A percentile compares a stretch with the other conserved stretches of the same genome.
Conservation (phyloP, 1,140 invertebrate genomes). For the Sarcophaga peregrina region DNA sequence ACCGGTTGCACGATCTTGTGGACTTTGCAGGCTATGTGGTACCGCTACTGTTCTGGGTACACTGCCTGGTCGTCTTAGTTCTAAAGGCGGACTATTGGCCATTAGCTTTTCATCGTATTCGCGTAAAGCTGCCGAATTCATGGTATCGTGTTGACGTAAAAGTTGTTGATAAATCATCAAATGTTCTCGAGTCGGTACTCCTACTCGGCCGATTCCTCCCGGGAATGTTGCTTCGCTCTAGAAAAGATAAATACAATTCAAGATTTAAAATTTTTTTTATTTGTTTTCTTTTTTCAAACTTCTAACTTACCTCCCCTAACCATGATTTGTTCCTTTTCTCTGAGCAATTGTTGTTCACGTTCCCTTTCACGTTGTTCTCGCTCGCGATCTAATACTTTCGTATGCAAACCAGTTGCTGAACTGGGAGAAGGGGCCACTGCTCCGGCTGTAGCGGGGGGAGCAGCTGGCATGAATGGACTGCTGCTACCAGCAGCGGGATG, state of each 20-base stretch:
- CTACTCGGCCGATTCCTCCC: constrained; percentile 54
- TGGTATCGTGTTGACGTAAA: constrained; percentile 73
- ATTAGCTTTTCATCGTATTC: constrained; percentile 67
- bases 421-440: constrained; percentile 43
- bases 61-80: constrained; percentile 73
- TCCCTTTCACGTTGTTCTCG: constrained; percentile 59
- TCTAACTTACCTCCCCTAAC: constrained; percentile 45
- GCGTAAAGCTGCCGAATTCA: constrained; percentile 44
- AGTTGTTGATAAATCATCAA: constrained; percentile 79
- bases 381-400: constrained; percentile 56
- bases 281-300: too few relatives aligned
- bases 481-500: constrained; percentile 53
- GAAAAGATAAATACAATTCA: constrained; percentile 45
- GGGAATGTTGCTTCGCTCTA: constrained; percentile 74
- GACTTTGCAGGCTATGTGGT: constrained; percentile 73
- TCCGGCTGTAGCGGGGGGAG: constrained; percentile 55
- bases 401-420: constrained; percentile 36
- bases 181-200: constrained; percentile 60
- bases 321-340: constrained; percentile 47
- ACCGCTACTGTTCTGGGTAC: constrained; percentile 64
- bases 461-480: constrained; percentile 70
- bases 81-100: constrained; percentile 77
- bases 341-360: constrained; percentile 43
- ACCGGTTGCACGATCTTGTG: constrained; percentile 81
- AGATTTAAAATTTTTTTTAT: constrained; percentile 39